These are phyloP conservation scores for Campylomormyrus tamandua DNA, from an alignment of 2,113 vertebrate genomes.

Conservation along the genomic window DNA sequence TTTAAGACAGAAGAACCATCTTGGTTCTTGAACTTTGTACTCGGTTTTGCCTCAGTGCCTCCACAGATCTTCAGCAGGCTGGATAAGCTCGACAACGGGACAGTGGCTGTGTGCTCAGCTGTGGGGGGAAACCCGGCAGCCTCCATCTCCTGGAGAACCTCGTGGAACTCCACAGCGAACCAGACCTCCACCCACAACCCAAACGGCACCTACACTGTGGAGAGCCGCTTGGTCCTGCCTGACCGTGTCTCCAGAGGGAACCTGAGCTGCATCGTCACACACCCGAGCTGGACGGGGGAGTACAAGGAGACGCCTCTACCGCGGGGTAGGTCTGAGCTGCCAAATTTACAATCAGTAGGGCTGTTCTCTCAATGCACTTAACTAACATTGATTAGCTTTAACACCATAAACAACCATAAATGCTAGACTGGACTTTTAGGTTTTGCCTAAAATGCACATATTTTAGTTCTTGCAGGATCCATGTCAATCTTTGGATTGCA, in stretches of 20 bases:
- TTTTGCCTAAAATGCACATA: neutral
- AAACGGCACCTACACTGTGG: no score
- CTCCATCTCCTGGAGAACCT: conserved; percentile 45
- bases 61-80: conserved; percentile 27
- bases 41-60: conserved; percentile 28
- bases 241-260: no score
- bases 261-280: no score
- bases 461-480: neutral
- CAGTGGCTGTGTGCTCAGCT: conserved; percentile 50
- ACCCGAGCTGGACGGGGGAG: neutral
- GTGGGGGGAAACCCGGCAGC: conserved; percentile 44
- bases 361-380: neutral
- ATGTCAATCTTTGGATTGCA: neutral
- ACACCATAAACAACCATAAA: neutral
- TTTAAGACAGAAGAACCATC: neutral
- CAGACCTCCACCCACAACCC: fast-evolving
- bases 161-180: neutral
- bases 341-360: neutral
- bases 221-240: no score
- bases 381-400: neutral
- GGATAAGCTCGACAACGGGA: neutral
- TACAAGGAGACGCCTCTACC: neutral
- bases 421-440: neutral
- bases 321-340: neutral
- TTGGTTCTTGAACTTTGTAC: neutral